Percentiles rank a stretch among this genome's conserved stretches.
phyloP scores from a whole-genome alignment of 2,797 vertebrate species.

The Crypturellus tataupa region DNA sequence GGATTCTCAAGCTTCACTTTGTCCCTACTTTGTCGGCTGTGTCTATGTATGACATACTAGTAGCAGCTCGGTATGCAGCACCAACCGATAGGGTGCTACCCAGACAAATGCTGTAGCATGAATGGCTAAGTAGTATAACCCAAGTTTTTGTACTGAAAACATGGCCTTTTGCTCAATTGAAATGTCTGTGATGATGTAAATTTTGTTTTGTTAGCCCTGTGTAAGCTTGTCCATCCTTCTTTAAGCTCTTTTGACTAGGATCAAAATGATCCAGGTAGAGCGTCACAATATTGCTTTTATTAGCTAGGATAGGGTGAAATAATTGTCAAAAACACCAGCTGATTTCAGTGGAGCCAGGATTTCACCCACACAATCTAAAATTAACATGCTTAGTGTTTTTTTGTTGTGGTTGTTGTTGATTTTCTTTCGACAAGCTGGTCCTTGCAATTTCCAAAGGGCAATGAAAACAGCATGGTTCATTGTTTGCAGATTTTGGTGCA shows the following conservation, averaged over 20 bases:
- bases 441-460: not conserved
- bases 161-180: not conserved
- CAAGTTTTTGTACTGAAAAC: not conserved
- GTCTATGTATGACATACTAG: not conserved
- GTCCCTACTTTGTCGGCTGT: not conserved
- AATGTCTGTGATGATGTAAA: not conserved
- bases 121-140: not conserved
- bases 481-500: constrained; percentile 1
- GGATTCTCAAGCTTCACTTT: not conserved
- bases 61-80: not conserved
- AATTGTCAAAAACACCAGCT: not conserved
- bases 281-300: not conserved
- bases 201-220: not conserved
- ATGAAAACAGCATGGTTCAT: not conserved
- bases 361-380: constrained; percentile 27
- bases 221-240: not conserved
- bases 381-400: not conserved
- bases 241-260: not conserved
- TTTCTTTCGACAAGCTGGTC: not conserved
- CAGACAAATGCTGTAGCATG: not conserved
- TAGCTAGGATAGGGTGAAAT: not conserved
- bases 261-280: not conserved
- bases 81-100: not conserved
- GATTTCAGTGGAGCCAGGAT: not conserved
- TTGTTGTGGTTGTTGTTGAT: not conserved